Base-by-base conservation (phyloP, 1,140 invertebrate species). In the Saccostrea glomerata region DNA sequence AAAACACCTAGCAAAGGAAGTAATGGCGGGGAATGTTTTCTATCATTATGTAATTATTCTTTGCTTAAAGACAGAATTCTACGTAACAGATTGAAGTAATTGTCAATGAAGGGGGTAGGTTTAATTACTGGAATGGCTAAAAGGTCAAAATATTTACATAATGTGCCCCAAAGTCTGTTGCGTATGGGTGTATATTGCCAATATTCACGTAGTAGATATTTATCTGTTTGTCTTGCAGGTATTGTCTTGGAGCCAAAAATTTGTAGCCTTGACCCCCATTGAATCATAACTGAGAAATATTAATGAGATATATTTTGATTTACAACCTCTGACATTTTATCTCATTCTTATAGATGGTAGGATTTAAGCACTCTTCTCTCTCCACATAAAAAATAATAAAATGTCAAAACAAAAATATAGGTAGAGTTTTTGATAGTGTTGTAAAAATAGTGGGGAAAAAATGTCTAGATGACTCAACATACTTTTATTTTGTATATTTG, bases 211-310 rank as follows among this genome's bases (percentile, higher is more conserved):
- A 17, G 70, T 77, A 77, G 70, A 77, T 77, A 7, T 77, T 36
- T 77, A 77, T 77, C 70, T 30, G 25, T 13, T 30, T 77, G 70
- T 77, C 70, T 77, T 17, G 25, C n/a, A 12, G 30, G 70, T 30
- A 36, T 77, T 77, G 70, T 77, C 25, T 36, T 25, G 5, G 7
- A 77, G 70, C 70, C 70, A 77, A 30, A 77, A 77, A 77, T 36
- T 36, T 36, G 25, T 77, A 77, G 30, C 70, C 70, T 77, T 77
- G 23, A 77, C 30, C 23, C 30, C 70, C 15, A 77, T 13, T 77
- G 70, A 77, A 25, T 15, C 25, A 73, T 77, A 15, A 77, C 23
- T 77, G 70, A 15, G 25, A 77, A 77, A 20, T 77, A 30, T 25
- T 77, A 36, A 30, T 77, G 70, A 77, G 13, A 15, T 30, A 30